A percentile compares a stretch with the other conserved stretches of the same genome.
Evolutionary conservation across 2,888 invertebrate genomes (phyloP).

Genomic region (Allolobophora icterica): DNA sequence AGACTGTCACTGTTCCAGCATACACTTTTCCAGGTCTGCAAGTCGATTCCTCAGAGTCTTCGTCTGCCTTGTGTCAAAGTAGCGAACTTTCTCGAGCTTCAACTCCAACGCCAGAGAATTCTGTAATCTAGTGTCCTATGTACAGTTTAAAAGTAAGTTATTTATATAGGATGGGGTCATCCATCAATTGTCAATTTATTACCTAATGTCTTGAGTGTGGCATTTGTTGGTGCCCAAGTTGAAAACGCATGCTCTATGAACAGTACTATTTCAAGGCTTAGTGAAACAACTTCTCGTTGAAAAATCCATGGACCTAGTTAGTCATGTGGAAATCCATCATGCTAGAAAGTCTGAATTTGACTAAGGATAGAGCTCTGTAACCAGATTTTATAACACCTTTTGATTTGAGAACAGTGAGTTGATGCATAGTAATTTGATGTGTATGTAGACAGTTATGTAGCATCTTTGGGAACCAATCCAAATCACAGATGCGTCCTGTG

Average conservation of each 20-base stretch:
- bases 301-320: not conserved
- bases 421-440: not conserved
- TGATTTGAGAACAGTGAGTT: not conserved
- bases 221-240: not conserved
- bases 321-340: not conserved
- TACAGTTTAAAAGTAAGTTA: not conserved
- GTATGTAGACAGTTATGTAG: not conserved
- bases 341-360: not conserved
- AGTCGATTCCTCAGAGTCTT: not conserved
- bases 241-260: not conserved
- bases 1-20: not conserved
- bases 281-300: not conserved
- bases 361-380: not conserved
- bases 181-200: not conserved
- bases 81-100: not conserved
- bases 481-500: not conserved
- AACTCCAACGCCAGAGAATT: constrained; percentile 22
- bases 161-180: not conserved
- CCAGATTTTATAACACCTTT: not conserved
- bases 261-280: not conserved
- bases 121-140: not conserved
- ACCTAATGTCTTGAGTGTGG: not conserved
- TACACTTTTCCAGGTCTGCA: not conserved
- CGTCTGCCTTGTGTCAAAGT: not conserved
- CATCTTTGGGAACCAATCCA: not conserved